Conservation (phyloP, 1,140 invertebrate species). For the Chironomus tepperi region DNA sequence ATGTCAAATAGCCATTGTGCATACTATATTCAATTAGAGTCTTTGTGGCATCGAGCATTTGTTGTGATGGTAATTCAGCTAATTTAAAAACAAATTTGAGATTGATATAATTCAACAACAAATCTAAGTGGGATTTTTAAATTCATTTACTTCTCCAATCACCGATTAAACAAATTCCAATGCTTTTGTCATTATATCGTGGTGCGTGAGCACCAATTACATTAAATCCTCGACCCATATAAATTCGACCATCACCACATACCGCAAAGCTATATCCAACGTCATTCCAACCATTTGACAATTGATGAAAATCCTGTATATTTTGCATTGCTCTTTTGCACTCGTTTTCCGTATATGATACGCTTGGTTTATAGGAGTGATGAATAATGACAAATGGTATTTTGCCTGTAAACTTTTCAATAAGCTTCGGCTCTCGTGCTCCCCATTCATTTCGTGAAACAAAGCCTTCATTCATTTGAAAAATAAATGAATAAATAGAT, state of each 20-base stretch:
- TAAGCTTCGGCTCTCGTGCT: constrained; percentile 45
- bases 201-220: constrained; percentile 60
- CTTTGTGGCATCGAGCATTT: constrained; percentile 50
- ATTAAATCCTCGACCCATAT: constrained; percentile 67
- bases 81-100: constrained; percentile 16
- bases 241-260: constrained; percentile 65
- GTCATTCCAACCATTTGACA: constrained; percentile 55
- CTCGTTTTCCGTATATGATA: constrained; percentile 45
- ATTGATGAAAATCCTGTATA: constrained; percentile 52
- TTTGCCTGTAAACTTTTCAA: constrained; percentile 45
- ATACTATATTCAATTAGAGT: constrained; percentile 55
- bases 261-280: constrained; percentile 71
- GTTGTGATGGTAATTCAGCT: constrained; percentile 48
- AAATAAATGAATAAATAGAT: no score
- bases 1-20: constrained; percentile 45
- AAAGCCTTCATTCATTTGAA: neutral
- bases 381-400: constrained; percentile 68
- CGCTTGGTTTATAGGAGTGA: constrained; percentile 54
- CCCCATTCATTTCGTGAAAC: constrained; percentile 51
- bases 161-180: constrained; percentile 66
- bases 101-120: neutral
- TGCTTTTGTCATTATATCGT: constrained; percentile 56
- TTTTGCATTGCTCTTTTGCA: constrained; percentile 45
- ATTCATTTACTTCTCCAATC: constrained; percentile 48
- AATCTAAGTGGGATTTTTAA: no score